phyloP scores from a whole-genome alignment of 1,140 invertebrate species.

The Rhopalosiphum padi region DNA sequence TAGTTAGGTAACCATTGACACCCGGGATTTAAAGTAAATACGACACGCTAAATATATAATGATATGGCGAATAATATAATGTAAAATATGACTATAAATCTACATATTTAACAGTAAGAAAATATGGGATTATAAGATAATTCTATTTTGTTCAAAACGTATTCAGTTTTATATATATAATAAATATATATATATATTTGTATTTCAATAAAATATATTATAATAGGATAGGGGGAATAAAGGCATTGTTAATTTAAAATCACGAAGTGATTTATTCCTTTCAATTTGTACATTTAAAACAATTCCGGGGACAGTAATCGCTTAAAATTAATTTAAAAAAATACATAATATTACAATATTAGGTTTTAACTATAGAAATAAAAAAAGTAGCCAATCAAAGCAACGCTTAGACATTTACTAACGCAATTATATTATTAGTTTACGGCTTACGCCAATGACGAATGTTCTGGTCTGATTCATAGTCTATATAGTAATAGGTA shows the following conservation, averaged over 20 bases:
- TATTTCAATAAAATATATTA: background rate
- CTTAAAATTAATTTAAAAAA: background rate
- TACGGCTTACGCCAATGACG: background rate
- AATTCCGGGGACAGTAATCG: background rate
- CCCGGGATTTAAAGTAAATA: background rate
- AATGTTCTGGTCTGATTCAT: slow-evolving; percentile 3
- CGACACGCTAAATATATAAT: background rate
- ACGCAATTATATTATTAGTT: background rate
- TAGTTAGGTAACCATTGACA: background rate
- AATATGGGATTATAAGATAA: background rate
- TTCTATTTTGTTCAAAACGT: too few species aligned
- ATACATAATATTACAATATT: background rate
- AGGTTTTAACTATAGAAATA: background rate
- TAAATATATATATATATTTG: too few species aligned
- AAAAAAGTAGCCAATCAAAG: too few species aligned
- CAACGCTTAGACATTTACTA: background rate
- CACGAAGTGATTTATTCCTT: background rate
- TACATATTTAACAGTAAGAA: too few species aligned
- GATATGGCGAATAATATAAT: background rate
- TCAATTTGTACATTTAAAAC: background rate
- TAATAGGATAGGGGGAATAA: background rate
- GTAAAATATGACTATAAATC: background rate
- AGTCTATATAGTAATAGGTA: background rate
- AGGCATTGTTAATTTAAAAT: background rate
- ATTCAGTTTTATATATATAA: background rate